These are phyloP conservation scores for Sialis lutaria DNA, from an alignment of 2,888 invertebrate species.

Conservation along the genomic window DNA sequence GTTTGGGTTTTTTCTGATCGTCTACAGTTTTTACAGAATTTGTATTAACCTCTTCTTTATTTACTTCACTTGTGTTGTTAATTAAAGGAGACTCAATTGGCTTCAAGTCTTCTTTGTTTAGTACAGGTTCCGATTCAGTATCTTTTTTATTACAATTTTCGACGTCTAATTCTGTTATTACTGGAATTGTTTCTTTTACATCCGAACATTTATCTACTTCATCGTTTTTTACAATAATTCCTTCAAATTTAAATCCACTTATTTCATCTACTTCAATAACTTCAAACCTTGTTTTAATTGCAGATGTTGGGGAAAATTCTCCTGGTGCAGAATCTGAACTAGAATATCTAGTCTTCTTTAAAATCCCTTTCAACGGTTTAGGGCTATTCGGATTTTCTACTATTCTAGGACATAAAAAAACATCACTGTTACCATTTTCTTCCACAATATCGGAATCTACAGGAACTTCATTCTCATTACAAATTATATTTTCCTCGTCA, in stretches of 20 bases:
- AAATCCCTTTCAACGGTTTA: slow-evolving; percentile 1
- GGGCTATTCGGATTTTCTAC: not conserved
- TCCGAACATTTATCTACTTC: not conserved
- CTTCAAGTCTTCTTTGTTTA: not conserved
- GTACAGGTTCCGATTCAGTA: not conserved
- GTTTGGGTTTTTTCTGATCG: not conserved
- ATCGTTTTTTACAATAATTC: not conserved
- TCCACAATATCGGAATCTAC: too few species aligned
- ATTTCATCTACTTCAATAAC: not conserved
- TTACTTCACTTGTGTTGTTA: not conserved
- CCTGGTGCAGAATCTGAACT: not conserved
- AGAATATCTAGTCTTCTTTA: not conserved
- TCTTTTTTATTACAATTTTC: too few species aligned
- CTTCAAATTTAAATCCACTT: not conserved
- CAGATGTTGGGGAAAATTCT: not conserved
- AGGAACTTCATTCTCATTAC: too few species aligned
- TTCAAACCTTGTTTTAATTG: not conserved
- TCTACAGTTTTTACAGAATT: not conserved
- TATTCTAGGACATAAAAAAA: not conserved
- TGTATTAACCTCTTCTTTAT: not conserved
- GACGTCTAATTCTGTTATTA: too few species aligned
- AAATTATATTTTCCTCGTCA: too few species aligned
- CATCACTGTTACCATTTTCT: not conserved
- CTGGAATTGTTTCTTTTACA: not conserved
- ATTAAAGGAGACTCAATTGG: not conserved